Base-by-base conservation (phyloP, 1,140 invertebrate species). In the Sarcophaga bullata region DNA sequence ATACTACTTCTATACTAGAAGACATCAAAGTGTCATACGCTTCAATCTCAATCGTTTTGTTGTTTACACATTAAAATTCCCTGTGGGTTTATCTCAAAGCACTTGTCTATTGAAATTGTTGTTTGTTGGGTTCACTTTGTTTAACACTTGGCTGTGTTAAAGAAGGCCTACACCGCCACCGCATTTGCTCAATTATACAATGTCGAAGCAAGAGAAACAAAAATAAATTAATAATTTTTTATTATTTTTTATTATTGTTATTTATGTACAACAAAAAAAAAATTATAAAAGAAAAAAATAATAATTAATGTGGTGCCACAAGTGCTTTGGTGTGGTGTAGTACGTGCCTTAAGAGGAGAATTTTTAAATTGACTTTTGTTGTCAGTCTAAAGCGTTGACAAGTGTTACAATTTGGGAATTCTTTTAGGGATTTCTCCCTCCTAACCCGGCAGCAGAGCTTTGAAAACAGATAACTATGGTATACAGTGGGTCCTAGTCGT, bases 1-100 rank as follows among this genome's bases (percentile, higher is more conserved):
- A 37, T 37, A 37, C 25, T 58, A 58, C n/a, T 62, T n/a, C 11
- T n/a, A 68, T 68, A 9, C 19, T 6, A 68, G 13, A 52, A 52
- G 58, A 68, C 58, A n/a, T 68, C 62, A 68, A 68, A 68, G 62
- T 68, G 62, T 68, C 62, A 25, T 68, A 19, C 10, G 54, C 10
- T 68, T n/a, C 62, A 8, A 19, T 19, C 7, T 68, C 17, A 68
- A 68, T 19, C 25, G n/a, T 68, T 37, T 68, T 68, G 62, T 68
- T 68, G 62, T 68, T 68, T 68, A 68, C 62, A 17, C 10, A 68
- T 19, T 10, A 68, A 68, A 68, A 68, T 68, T 68, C 62, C 62
- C 62, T 68, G 62, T 68, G 62, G 62, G 62, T 68, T 68, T 68
- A 37, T 58, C 15, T 68, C 2, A 68, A 68, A 68, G 19, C 62